Base-by-base conservation (phyloP, 2,797 vertebrate genomes). In the Picus viridis region DNA sequence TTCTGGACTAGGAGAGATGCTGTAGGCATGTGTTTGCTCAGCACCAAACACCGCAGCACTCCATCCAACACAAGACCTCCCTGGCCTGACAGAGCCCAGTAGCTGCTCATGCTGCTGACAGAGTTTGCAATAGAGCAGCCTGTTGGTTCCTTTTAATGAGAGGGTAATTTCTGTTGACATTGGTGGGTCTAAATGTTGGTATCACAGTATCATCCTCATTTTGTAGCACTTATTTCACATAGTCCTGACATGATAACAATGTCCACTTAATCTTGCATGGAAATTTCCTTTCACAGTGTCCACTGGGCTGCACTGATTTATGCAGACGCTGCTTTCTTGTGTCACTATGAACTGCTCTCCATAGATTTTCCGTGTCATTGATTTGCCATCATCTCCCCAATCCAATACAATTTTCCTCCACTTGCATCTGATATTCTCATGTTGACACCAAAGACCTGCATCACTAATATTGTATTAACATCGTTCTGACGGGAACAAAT, bases 361-460 rank as follows among this genome's bases (percentile, higher is more conserved):
- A 96, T 86, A 94, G 90, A 96, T 95, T 93, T 94, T 94, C 93
- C 32, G 83, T 95, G 92, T 95, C 95, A 95, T 96, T 95, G 94
- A 95, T 96, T 95, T 94, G 95, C 91, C 87, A 96, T 96, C 94
- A 94, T 94, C 94, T 94, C 89, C 93, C 82, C 80, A 92, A 93
- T 93, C 80, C 85, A 88, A 88, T 92, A 71, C 84, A 88, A 92
- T 96, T 94, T 95, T 86, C 87, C 79, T 89, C 80, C 74, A 34
- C 85, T 93, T 89, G 93, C 76, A 74, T 94, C 79, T 91, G 89
- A 88, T 93, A 95, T 86, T 95, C 86, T 93, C 71, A 14, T 95
- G 94, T 86, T 96, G 95, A 96, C 96, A 96, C 94, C 80, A 22
- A 86, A 83, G 95, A 94, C 90, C 95, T 88, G 80, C 90, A 91